Evolutionary conservation across 2,797 vertebrate species (phyloP).

Genomic region (Centropyge bicolor): DNA sequence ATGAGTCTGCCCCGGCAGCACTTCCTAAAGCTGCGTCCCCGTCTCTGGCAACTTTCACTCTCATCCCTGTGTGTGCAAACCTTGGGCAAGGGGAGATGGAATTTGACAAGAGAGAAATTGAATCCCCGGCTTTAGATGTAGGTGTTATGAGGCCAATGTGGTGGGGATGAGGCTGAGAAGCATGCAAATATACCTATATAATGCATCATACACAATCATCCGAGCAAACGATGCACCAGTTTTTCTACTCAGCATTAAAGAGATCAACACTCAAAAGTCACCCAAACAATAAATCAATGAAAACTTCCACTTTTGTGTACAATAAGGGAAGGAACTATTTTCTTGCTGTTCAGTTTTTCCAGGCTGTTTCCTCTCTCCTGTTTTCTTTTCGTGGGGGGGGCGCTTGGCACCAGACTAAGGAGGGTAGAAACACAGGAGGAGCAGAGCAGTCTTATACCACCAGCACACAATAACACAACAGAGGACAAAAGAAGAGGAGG

Average conservation of each 20-base stretch:
- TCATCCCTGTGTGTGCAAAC: constrained; percentile 60
- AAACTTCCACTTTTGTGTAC: constrained; percentile 12
- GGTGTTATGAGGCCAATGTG: constrained; percentile 60
- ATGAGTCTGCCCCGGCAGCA: constrained; percentile 67
- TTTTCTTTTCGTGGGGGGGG: constrained; percentile 13
- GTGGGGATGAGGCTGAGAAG: constrained; percentile 47
- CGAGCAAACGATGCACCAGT: constrained; percentile 12
- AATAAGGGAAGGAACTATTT: constrained; percentile 12
- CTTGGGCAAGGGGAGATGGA: constrained; percentile 62
- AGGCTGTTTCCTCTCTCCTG: constrained; percentile 18
- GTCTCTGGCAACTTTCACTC: constrained; percentile 68
- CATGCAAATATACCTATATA: constrained; percentile 59
- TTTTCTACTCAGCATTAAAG: constrained; percentile 6
- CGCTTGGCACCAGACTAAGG: constrained; percentile 63
- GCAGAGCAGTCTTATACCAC: constrained; percentile 59
- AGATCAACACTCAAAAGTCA: constrained; percentile 33
- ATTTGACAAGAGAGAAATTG: constrained; percentile 77
- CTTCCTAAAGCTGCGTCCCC: constrained; percentile 55
- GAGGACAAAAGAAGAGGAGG: constrained; percentile 72
- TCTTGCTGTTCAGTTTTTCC: constrained; percentile 15
- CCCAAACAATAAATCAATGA: constrained; percentile 2
- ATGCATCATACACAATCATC: constrained; percentile 46
- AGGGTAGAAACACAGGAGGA: constrained; percentile 61
- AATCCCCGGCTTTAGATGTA: constrained; percentile 70
- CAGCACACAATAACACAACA: constrained; percentile 71